Percentiles rank a stretch among this genome's conserved stretches.
phyloP scores from a whole-genome alignment of 1,140 invertebrate species.

The Apis laboriosa region DNA sequence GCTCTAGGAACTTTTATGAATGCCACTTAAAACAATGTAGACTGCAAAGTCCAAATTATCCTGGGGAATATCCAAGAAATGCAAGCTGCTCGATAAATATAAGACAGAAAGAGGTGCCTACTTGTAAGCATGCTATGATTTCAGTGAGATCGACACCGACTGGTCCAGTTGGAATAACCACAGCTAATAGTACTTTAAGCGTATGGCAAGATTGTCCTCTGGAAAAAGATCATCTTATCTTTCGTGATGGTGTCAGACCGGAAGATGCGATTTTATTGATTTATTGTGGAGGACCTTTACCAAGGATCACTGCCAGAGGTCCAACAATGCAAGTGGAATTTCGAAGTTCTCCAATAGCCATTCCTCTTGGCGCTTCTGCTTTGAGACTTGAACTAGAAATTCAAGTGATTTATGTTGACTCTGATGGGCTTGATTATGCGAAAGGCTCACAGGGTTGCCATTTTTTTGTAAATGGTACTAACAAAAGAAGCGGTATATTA shows the following conservation, averaged over 20 bases:
- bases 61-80: constrained; percentile 94
- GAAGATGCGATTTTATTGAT: constrained; percentile 91
- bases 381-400: constrained; percentile 91
- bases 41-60: constrained; percentile 94
- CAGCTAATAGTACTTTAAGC: constrained; percentile 85
- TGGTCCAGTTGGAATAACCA: constrained; percentile 66
- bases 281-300: constrained; percentile 92
- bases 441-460: constrained; percentile 81
- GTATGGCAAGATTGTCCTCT: constrained; percentile 92
- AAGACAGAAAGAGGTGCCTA: constrained; percentile 90
- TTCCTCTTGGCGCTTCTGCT: constrained; percentile 85
- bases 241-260: constrained; percentile 90
- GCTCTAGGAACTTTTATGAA: constrained; percentile 92
- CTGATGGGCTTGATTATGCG: constrained; percentile 87
- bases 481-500: constrained; percentile 83
- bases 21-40: constrained; percentile 91
- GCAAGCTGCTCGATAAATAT: constrained; percentile 91
- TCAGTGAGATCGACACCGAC: constrained; percentile 81
- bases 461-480: constrained; percentile 80
- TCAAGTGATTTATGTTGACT: constrained; percentile 92
- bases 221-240: constrained; percentile 90
- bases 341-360: constrained; percentile 88
- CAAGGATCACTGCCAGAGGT: constrained; percentile 85
- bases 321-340: constrained; percentile 93
- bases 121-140: constrained; percentile 94